Percentiles rank a stretch among this genome's conserved stretches.
Conservation (phyloP, 1,140 invertebrate genomes). For the Scaptomyza montana region DNA sequence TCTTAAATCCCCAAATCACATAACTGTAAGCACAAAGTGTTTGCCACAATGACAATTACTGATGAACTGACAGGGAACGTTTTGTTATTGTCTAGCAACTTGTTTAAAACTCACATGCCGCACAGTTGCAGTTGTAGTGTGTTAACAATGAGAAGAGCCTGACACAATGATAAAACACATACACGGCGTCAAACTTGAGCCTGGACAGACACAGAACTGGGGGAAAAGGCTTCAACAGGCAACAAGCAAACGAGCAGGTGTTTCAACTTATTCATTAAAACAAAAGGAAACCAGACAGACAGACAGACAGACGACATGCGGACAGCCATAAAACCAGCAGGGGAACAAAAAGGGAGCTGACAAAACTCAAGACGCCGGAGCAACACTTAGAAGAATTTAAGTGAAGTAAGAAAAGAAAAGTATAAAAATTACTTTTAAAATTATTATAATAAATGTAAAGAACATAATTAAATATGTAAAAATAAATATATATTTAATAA, state of each 20-base stretch:
- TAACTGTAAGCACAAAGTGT: neutral
- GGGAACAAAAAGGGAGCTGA: constrained; percentile 4
- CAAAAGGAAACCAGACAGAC: constrained; percentile 57
- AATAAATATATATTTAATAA: no score
- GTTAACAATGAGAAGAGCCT: constrained; percentile 46
- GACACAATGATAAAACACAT: constrained; percentile 67
- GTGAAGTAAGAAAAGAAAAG: no score
- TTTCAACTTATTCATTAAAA: constrained; percentile 80
- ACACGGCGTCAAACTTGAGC: constrained; percentile 62
- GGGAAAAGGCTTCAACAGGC: constrained; percentile 53
- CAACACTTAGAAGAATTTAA: neutral
- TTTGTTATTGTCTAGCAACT: constrained; percentile 7
- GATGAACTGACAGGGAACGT: neutral
- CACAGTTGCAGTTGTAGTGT: constrained; percentile 21
- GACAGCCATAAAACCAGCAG: neutral
- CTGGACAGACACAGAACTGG: constrained; percentile 26
- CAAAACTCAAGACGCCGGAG: constrained; percentile 29
- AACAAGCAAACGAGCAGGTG: constrained; percentile 67
- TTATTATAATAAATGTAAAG: no score
- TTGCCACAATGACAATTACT: constrained; percentile 9
- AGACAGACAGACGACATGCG: constrained; percentile 1
- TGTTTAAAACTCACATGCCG: constrained; percentile 17
- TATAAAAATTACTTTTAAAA: no score
- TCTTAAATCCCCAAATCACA: neutral
- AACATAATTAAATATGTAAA: no score